Evolutionary conservation across 2,888 invertebrate genomes (phyloP).

Genomic region (Hypercompe scribonia): DNA sequence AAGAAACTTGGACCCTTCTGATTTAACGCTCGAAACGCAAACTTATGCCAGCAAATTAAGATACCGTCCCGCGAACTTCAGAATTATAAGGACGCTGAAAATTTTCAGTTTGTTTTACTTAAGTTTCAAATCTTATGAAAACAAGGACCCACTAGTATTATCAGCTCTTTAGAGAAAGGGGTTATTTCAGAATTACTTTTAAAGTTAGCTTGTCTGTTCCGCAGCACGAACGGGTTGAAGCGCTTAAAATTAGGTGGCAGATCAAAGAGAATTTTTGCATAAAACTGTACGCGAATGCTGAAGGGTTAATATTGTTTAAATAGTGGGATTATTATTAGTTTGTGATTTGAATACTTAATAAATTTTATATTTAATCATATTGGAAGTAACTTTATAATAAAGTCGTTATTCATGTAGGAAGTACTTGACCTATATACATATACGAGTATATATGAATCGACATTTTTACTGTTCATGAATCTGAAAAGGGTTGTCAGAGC

Average conservation of each 20-base stretch:
- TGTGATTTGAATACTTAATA: background rate
- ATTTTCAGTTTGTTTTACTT: background rate
- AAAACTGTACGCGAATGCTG: background rate
- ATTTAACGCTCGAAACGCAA: background rate
- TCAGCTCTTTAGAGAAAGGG: background rate
- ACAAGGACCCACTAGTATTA: background rate
- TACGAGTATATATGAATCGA: too few species aligned
- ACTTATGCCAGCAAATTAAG: background rate
- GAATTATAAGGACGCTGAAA: background rate
- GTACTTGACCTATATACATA: too few species aligned
- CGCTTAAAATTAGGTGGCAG: constrained; percentile 3
- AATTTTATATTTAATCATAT: background rate
- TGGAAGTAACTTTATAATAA: too few species aligned
- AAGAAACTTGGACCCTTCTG: background rate
- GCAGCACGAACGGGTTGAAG: constrained; percentile 12
- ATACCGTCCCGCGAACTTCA: background rate
- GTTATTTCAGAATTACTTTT: background rate
- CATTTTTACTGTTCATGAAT: too few species aligned
- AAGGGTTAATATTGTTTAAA: constrained; percentile 1
- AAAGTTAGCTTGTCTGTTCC: constrained; percentile 14
- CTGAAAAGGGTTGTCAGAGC: too few species aligned
- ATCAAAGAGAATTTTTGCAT: background rate
- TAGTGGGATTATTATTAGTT: background rate
- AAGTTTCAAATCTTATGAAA: background rate
- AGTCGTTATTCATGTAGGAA: too few species aligned